A percentile compares a stretch with the other conserved stretches of the same genome.
Conservation (phyloP, 1,140 invertebrate species). For the Choristoneura fumiferana region DNA sequence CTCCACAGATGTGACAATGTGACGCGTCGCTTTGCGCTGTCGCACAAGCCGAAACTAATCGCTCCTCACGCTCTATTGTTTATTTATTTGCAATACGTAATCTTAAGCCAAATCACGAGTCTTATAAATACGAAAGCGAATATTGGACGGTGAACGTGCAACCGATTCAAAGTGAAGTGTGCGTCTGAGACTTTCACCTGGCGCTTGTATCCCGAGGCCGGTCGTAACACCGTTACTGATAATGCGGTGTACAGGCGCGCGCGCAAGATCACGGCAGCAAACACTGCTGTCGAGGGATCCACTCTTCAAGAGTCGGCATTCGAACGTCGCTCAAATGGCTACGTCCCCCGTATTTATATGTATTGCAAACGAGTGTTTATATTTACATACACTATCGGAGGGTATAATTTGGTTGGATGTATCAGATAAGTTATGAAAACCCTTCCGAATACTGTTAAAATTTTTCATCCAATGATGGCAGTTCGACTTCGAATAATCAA, state of each 20-base stretch:
- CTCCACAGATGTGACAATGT: slow-evolving; percentile 43
- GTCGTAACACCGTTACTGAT: slow-evolving; percentile 67
- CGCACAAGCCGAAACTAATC: slow-evolving; percentile 30
- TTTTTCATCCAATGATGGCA: too few relatives aligned
- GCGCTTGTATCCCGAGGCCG: slow-evolving; percentile 56
- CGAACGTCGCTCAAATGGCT: not conserved
- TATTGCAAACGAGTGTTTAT: not conserved
- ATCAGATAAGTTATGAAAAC: not conserved
- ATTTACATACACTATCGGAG: slow-evolving; percentile 5
- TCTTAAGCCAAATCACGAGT: slow-evolving; percentile 45
- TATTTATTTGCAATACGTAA: slow-evolving; percentile 53
- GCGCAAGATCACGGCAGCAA: not conserved
- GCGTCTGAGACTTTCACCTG: slow-evolving; percentile 72
- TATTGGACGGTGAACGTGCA: slow-evolving; percentile 39
- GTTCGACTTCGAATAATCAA: too few relatives aligned
- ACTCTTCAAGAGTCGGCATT: not conserved
- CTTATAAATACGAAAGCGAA: slow-evolving; percentile 23
- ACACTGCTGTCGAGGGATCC: not conserved
- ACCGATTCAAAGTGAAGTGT: slow-evolving; percentile 45
- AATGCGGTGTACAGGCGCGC: slow-evolving; percentile 27
- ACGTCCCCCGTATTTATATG: not conserved
- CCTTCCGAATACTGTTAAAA: too few relatives aligned
- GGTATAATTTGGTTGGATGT: not conserved
- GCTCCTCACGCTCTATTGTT: slow-evolving; percentile 42
- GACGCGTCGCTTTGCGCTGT: slow-evolving; percentile 37